Evolutionary conservation across 2,888 invertebrate species (phyloP), one percentile per base, ranked within the genome.

Genomic region (Dynastes grantii): DNA sequence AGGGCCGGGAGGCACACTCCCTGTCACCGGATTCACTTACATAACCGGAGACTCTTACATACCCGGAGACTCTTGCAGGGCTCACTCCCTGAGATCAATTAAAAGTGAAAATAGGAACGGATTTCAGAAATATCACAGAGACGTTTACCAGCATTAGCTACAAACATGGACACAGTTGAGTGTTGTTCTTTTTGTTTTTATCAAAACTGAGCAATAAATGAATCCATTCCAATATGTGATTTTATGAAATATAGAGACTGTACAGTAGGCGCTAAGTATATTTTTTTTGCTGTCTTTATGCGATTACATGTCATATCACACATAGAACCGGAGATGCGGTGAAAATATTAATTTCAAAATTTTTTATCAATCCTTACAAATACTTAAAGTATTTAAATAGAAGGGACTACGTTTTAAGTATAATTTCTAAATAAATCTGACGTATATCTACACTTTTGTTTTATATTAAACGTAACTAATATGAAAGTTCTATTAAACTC

Each of bases 11-110:
- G 92, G 92, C 89, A 92, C 92, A 86, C 92, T 92, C 87, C 93
- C 92, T 87, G 94, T 93, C 86, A 92, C 93, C 88, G 94, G 94
- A 81, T 94, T 94, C 91, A 94, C 94, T 82, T 94, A 94, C 90
- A 93, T 94, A 86, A 93, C 93, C 85, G 92, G 93, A 83, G 94
- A 93, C 83, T 89, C 91, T 83, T 92, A 92, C 86, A 90, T 68
- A 51, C 37, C 68, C 27, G 92, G 93, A 83, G 94, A 93, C 83
- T 89, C 91, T 83, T 92, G 92, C 86, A 90, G 92, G 84, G 88
- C 90, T 85, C 88, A 90, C 88, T 89, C 90, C 85, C 85, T 88
- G 80, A 84, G 88, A 79, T 84, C 88, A 73, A 87, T 87, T 82
- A 83, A 84, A 77, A 77, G 80, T 75, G 85, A 85, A 76, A 85